Conservation (phyloP, 2,797 vertebrate species). For the Malurus splendens region DNA sequence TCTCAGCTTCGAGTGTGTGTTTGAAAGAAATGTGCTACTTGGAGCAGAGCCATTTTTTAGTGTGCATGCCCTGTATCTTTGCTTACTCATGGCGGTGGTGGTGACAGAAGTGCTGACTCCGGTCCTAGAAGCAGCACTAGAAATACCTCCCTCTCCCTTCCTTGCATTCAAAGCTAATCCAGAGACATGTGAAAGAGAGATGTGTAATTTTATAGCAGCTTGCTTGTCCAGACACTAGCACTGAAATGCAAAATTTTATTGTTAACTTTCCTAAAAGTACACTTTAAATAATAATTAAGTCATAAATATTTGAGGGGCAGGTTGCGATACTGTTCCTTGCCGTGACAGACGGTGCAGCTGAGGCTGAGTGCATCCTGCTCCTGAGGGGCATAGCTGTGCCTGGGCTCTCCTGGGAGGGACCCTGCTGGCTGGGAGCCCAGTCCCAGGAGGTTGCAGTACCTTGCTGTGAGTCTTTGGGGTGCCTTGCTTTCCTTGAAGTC, state of each 20-base stretch:
- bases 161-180: constrained; percentile 13
- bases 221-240: not conserved
- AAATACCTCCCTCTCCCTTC: constrained; percentile 9
- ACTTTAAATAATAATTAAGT: not conserved
- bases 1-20: constrained; percentile 30
- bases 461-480: not conserved
- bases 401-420: fast-evolving
- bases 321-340: fast-evolving
- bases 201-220: not conserved
- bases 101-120: constrained; percentile 33
- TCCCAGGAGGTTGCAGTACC: not conserved
- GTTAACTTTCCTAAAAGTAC: not conserved
- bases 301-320: not conserved
- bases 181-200: not conserved
- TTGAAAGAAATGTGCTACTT: constrained; percentile 62
- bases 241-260: not conserved
- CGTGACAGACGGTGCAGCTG: fast-evolving
- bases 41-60: constrained; percentile 53
- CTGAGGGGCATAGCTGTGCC: fast-evolving
- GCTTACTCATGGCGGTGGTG: constrained; percentile 39
- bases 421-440: fast-evolving
- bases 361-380: fast-evolving
- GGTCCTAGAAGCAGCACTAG: not conserved
- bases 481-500: fast-evolving
- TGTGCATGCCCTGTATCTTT: not conserved